phyloP scores from a whole-genome alignment of 2,113 vertebrate species.

The Dendrocopos noguchii region DNA sequence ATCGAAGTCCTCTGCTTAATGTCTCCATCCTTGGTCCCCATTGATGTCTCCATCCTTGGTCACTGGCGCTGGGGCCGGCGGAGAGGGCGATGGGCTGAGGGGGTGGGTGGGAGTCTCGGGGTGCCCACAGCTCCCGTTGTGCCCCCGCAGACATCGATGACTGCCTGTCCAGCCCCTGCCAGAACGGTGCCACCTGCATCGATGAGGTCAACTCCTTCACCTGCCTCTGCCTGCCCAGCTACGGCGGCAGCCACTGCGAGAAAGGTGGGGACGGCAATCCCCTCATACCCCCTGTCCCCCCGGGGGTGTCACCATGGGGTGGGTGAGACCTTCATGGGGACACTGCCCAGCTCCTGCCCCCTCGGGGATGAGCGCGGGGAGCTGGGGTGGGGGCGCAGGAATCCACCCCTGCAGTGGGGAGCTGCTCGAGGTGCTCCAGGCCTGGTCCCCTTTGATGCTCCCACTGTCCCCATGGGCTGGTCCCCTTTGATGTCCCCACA shows the following conservation, averaged over 20 bases:
- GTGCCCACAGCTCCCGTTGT: fast-evolving
- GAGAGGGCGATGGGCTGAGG: background rate
- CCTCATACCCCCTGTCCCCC: fast-evolving
- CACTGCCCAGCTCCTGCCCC: background rate
- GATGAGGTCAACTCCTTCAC: slow-evolving; percentile 91
- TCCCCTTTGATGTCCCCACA: slow-evolving; percentile 25
- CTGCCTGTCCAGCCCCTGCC: slow-evolving; percentile 83
- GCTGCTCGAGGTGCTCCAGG: background rate
- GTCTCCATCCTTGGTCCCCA: background rate
- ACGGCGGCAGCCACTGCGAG: slow-evolving; percentile 90
- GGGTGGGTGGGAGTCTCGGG: background rate
- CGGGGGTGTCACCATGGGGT: fast-evolving
- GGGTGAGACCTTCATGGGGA: background rate
- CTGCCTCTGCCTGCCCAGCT: slow-evolving; percentile 95
- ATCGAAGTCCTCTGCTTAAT: fast-evolving
- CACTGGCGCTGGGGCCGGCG: background rate
- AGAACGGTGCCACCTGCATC: slow-evolving; percentile 94
- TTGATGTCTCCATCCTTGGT: background rate
- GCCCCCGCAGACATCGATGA: slow-evolving; percentile 76
- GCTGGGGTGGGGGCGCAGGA: background rate
- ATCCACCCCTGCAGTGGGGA: fast-evolving
- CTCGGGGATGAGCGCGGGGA: background rate
- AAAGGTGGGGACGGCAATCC: slow-evolving; percentile 81
- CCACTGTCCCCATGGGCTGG: background rate
- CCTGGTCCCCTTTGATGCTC: too few relatives aligned